These are phyloP conservation scores for Pachypanchax playfairii DNA, from an alignment of 2,113 vertebrate genomes.

Conservation along the genomic window DNA sequence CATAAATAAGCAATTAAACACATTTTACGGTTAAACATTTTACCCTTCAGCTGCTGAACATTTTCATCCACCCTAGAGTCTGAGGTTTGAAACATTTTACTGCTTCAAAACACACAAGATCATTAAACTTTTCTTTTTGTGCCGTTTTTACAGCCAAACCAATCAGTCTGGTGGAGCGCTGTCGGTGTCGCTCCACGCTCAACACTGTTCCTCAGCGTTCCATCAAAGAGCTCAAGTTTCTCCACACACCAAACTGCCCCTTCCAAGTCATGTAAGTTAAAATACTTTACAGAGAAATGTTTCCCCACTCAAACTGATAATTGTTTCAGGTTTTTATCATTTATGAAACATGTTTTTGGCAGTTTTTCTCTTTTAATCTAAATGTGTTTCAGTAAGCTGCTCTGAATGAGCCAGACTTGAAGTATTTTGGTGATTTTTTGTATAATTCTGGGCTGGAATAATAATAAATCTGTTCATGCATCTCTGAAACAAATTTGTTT, in stretches of 20 bases:
- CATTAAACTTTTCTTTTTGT: conserved; percentile 1
- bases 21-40: no score
- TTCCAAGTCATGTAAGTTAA: conserved; percentile 98
- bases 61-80: background rate
- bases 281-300: background rate
- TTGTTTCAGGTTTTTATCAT: background rate
- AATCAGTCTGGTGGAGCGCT: conserved; percentile 95
- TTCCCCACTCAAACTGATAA: background rate
- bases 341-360: no score
- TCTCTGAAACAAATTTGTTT: no score
- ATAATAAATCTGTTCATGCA: no score
- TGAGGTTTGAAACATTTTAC: background rate
- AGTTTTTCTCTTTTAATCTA: no score
- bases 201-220: conserved; percentile 92
- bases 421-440: no score
- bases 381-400: no score
- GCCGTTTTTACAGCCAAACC: conserved; percentile 87
- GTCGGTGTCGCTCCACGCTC: conserved; percentile 92
- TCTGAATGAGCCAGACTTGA: no score
- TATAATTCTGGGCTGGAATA: no score
- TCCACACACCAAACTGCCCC: conserved; percentile 94
- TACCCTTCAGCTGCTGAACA: no score
- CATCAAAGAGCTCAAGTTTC: conserved; percentile 96
- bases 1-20: no score
- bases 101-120: background rate